Conservation (phyloP, 2,888 invertebrate species). For the Eumerus sabulonum region DNA sequence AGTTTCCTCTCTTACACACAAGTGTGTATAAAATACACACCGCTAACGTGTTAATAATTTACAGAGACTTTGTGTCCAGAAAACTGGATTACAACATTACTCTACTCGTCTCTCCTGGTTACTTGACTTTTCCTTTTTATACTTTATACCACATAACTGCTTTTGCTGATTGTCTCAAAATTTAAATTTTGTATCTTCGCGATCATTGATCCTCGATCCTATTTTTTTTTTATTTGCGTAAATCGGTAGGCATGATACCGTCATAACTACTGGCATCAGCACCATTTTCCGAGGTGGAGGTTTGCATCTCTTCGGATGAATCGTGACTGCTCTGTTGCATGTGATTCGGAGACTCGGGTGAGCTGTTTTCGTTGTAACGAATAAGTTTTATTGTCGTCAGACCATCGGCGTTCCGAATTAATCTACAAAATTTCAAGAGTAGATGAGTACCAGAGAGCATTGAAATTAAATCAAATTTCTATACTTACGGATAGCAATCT, state of each 20-base stretch:
- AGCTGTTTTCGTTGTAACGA: conserved; percentile 75
- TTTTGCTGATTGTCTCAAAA: conserved; percentile 59
- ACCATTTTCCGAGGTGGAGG: conserved; percentile 68
- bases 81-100: conserved; percentile 63
- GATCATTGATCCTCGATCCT: conserved; percentile 15
- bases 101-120: conserved; percentile 40
- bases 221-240: conserved; percentile 71
- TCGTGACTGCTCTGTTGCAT: conserved; percentile 54
- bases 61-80: conserved; percentile 59
- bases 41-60: conserved; percentile 49
- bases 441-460: too few species aligned
- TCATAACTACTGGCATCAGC: conserved; percentile 71
- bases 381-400: conserved; percentile 79
- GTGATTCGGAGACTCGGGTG: conserved; percentile 59
- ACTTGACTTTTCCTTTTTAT: conserved; percentile 16
- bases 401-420: conserved; percentile 79
- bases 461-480: conserved; percentile 1
- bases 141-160: conserved; percentile 27
- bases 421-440: conserved; percentile 70
- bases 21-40: conserved; percentile 58
- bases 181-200: conserved; percentile 14
- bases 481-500: conserved; percentile 79
- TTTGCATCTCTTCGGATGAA: conserved; percentile 63
- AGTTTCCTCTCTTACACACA: conserved; percentile 16
- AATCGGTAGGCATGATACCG: conserved; percentile 69